These are phyloP conservation scores for Pristionchus japonicus DNA, from an alignment of 2,888 invertebrate species.

Conservation along the genomic window DNA sequence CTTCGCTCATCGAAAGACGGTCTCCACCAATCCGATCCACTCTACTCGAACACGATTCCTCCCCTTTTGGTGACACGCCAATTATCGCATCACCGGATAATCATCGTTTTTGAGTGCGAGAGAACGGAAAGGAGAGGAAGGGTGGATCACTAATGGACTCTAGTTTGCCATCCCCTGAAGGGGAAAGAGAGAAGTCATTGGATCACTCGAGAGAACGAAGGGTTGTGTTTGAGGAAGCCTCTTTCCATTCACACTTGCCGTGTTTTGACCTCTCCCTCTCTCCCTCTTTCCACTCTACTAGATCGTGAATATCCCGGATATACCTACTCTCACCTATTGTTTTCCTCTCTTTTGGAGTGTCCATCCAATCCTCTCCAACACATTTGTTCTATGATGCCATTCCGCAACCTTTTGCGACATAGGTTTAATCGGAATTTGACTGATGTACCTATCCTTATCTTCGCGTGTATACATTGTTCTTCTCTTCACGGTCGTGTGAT, in stretches of 20 bases:
- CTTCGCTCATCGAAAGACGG: too few relatives aligned
- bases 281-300: neutral
- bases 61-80: neutral
- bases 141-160: constrained; percentile 10
- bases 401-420: neutral
- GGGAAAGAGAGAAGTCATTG: constrained; percentile 14
- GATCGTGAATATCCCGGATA: constrained; percentile 34
- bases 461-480: neutral
- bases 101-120: constrained; percentile 29
- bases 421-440: neutral
- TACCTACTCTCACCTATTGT: constrained; percentile 10
- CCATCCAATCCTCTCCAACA: neutral
- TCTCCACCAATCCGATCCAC: neutral
- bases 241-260: neutral
- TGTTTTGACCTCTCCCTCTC: neutral
- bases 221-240: neutral
- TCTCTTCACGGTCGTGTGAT: neutral
- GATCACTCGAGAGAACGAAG: neutral
- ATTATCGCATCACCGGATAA: constrained; percentile 25
- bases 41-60: constrained; percentile 12
- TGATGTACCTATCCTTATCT: neutral
- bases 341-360: neutral
- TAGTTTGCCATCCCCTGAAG: constrained; percentile 20
- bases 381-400: neutral
- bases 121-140: neutral